These are phyloP conservation scores for Syrista parreyssii DNA, from an alignment of 2,888 invertebrate species.

Conservation along the genomic window DNA sequence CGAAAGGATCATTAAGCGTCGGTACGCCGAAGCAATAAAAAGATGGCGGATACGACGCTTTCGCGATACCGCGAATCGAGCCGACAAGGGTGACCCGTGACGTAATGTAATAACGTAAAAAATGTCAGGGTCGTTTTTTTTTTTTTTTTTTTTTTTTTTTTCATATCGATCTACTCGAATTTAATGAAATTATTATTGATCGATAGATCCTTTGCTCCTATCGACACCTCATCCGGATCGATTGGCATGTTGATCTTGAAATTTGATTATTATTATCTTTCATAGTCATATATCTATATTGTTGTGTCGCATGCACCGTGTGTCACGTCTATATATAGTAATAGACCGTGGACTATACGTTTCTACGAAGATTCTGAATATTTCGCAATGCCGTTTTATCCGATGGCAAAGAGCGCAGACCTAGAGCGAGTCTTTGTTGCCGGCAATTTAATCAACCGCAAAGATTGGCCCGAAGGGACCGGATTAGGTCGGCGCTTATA, in stretches of 20 bases:
- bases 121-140: no score
- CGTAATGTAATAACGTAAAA: background rate
- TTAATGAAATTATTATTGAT: background rate
- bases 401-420: background rate
- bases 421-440: background rate
- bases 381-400: background rate
- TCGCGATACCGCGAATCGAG: background rate
- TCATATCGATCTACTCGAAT: background rate
- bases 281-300: background rate
- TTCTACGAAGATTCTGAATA: background rate
- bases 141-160: no score
- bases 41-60: background rate
- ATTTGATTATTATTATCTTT: background rate
- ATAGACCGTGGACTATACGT: background rate
- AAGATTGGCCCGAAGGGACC: conserved; percentile 1
- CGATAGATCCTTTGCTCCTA: background rate
- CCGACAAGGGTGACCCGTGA: background rate
- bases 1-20: background rate
- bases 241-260: background rate
- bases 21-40: background rate
- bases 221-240: background rate
- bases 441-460: conserved; percentile 4
- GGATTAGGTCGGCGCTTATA: conserved; percentile 3
- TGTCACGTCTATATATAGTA: background rate
- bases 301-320: background rate